These are phyloP conservation scores for Taxidea taxus DNA, from an alignment of 2,113 vertebrate species.

Conservation along the genomic window DNA sequence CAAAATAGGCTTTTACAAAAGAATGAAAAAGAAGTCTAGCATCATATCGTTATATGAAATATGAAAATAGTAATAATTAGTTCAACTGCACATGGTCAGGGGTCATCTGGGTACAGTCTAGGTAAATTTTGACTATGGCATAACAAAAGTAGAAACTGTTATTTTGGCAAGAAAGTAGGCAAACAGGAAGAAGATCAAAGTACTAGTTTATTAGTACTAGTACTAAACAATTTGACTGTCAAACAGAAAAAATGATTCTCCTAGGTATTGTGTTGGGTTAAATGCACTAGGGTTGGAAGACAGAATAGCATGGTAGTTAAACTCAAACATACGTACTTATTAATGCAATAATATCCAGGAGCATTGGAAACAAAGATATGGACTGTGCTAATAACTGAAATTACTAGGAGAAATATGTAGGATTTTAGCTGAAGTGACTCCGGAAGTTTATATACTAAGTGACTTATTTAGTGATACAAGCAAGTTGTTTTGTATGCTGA, in stretches of 20 bases:
- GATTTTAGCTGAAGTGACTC: not conserved
- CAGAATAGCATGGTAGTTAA: not conserved
- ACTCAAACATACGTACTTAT: not conserved
- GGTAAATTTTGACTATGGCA: not conserved
- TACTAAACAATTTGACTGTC: not conserved
- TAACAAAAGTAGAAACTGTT: not conserved
- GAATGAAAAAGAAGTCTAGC: constrained; percentile 34
- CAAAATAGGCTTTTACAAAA: constrained; percentile 71
- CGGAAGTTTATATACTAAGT: not conserved
- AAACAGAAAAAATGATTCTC: not conserved
- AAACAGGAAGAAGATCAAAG: not conserved
- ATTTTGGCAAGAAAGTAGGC: not conserved
- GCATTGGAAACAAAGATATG: not conserved
- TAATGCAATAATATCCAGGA: not conserved
- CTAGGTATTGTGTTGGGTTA: not conserved
- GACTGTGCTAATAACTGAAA: not conserved
- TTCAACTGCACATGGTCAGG: not conserved
- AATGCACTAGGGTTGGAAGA: not conserved
- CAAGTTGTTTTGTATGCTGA: not conserved
- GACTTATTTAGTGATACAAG: not conserved
- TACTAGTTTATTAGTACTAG: not conserved
- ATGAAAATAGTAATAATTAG: not conserved
- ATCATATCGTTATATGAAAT: not conserved
- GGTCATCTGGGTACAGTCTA: not conserved
- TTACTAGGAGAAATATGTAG: not conserved